phyloP scores from a whole-genome alignment of 2,797 vertebrate genomes.

The Eulemur mongoz region DNA sequence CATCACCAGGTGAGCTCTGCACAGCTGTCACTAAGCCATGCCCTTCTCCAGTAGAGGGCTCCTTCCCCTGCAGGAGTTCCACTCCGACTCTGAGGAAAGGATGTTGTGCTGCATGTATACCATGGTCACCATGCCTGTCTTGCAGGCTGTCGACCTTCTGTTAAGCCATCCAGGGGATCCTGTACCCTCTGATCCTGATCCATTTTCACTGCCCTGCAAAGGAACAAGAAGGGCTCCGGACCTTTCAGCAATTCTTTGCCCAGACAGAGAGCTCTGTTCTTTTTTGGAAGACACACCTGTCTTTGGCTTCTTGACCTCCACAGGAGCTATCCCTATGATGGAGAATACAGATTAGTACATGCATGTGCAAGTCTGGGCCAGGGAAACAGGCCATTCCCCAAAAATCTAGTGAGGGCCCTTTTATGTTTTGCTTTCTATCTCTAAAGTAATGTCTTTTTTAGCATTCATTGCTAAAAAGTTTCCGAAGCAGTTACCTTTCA shows the following conservation, averaged over 20 bases:
- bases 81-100: background rate
- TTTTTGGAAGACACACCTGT: background rate
- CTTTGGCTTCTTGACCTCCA: background rate
- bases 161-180: background rate
- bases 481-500: background rate
- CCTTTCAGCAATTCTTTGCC: background rate
- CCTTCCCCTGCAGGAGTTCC: background rate
- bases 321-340: background rate
- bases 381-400: background rate
- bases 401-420: background rate
- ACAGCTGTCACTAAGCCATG: background rate
- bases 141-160: background rate
- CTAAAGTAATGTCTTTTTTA: background rate
- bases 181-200: background rate
- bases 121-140: background rate
- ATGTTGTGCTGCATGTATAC: background rate
- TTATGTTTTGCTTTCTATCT: background rate
- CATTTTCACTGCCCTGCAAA: background rate
- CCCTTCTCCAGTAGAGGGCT: background rate
- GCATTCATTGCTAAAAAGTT: background rate
- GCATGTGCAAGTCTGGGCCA: background rate
- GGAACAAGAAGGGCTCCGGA: background rate
- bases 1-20: background rate
- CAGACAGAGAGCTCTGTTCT: background rate
- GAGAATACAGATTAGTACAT: background rate